Conservation (phyloP, 2,888 invertebrate genomes). For the Andrena camellia region DNA sequence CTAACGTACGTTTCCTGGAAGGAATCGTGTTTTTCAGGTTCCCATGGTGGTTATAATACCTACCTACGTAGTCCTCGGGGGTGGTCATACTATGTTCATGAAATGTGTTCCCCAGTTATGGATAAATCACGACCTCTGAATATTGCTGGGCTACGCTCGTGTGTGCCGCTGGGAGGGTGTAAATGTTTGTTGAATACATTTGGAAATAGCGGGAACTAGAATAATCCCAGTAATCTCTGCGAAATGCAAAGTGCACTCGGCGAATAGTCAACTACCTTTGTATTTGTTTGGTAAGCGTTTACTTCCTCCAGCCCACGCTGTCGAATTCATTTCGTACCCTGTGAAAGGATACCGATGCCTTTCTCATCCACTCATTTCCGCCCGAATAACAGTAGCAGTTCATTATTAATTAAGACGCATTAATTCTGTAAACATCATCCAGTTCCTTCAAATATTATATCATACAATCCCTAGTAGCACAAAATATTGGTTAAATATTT, state of each 20-base stretch:
- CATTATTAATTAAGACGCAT: too few relatives aligned
- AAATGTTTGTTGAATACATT: slow-evolving; percentile 14
- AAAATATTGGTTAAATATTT: too few relatives aligned
- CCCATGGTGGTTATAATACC: background rate
- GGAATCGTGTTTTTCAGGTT: background rate
- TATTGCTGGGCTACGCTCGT: background rate
- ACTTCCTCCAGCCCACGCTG: background rate
- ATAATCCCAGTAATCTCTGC: slow-evolving; percentile 15
- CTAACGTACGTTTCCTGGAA: too few relatives aligned
- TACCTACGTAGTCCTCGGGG: too few relatives aligned
- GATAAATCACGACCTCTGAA: background rate
- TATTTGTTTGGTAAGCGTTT: background rate
- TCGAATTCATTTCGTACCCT: background rate
- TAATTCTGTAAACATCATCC: too few relatives aligned
- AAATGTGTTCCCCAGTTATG: background rate
- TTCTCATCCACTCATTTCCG: background rate
- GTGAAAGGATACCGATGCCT: background rate
- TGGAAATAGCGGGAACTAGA: slow-evolving; percentile 6
- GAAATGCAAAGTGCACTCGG: slow-evolving; percentile 7
- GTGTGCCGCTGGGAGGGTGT: background rate
- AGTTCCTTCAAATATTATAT: too few relatives aligned
- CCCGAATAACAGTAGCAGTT: background rate
- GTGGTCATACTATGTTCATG: too few relatives aligned
- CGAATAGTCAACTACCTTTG: background rate
- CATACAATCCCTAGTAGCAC: too few relatives aligned